These are phyloP conservation scores for Centrocercus urophasianus DNA, from an alignment of 2,113 vertebrate genomes.

Conservation along the genomic window DNA sequence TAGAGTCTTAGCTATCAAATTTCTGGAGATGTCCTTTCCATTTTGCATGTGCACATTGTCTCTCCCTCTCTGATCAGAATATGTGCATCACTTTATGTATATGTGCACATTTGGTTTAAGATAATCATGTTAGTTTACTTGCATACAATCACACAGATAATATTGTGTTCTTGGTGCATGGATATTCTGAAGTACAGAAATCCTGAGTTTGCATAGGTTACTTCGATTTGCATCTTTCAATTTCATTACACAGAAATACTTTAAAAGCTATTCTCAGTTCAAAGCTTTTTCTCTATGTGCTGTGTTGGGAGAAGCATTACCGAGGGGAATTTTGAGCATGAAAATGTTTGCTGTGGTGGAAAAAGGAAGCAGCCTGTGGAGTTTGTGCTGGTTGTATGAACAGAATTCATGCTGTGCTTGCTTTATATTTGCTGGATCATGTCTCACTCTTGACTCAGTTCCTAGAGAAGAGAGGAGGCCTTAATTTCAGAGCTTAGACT, in stretches of 20 bases:
- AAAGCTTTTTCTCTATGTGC: neutral
- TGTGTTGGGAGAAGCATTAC: neutral
- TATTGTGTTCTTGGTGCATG: neutral
- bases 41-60: fast-evolving
- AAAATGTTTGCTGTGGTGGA: neutral
- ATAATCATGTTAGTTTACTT: neutral
- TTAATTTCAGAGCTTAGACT: neutral
- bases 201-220: neutral
- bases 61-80: neutral
- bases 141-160: neutral
- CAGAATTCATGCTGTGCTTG: neutral
- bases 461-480: neutral
- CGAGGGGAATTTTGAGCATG: neutral
- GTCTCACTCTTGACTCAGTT: neutral
- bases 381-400: neutral
- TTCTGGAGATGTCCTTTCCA: neutral
- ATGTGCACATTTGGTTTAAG: neutral
- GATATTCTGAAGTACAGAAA: neutral
- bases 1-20: neutral
- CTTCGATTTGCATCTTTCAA: neutral
- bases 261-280: neutral
- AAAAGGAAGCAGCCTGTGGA: neutral
- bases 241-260: neutral
- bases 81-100: neutral
- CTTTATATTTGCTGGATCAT: neutral